Evolutionary conservation across 2,888 invertebrate species (phyloP), one percentile per base, ranked within the genome.

Genomic region (Rhynchonema sp.): DNA sequence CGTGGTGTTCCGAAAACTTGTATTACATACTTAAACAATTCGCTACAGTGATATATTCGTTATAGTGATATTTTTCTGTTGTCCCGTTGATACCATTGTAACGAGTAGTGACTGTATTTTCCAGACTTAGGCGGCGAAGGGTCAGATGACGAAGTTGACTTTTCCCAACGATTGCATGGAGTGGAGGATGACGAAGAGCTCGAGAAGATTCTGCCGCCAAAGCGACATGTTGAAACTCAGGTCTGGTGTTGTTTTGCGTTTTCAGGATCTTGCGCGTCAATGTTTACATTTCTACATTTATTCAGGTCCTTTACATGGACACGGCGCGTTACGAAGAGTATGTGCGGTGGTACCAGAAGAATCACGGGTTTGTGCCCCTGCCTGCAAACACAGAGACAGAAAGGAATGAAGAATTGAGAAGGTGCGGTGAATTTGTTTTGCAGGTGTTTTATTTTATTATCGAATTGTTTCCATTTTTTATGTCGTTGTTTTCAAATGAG

Each of bases 301-400:
- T n/a, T n/a, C 55, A 61, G 49, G 25, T 61, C 23, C n/a, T 61
- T 49, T 61, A 56, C 56, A 38, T 59, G 56, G 61, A 61, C 56
- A 61, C 61, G 20, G 2, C 46, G 3, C 30, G 29, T 17, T 61
- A 61, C 59, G 52, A 46, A 9, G 52, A 55, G 27, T 61, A 61
- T 46, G 56, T 53, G 17, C 29, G 49, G 46, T 61, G 46, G 30
- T 58, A 58, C 55, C 55, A 53, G 58, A 46, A 58, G 52, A 17
- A 28, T 6, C 61, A 61, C 52, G 56, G 58, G 22, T 55, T 23
- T 13, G 29, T 30, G 29, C 55, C 55, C 2, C 28, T 69, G 61
- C 73, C 73, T 57, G 63, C 63, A 29, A 68, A 69, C 66, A 69
- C 9, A 20, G 49, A 49, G 49, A n/a, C 20, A 3, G 20, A n/a